phyloP scores from a whole-genome alignment of 2,113 vertebrate species.

The Lanius ludovicianus region DNA sequence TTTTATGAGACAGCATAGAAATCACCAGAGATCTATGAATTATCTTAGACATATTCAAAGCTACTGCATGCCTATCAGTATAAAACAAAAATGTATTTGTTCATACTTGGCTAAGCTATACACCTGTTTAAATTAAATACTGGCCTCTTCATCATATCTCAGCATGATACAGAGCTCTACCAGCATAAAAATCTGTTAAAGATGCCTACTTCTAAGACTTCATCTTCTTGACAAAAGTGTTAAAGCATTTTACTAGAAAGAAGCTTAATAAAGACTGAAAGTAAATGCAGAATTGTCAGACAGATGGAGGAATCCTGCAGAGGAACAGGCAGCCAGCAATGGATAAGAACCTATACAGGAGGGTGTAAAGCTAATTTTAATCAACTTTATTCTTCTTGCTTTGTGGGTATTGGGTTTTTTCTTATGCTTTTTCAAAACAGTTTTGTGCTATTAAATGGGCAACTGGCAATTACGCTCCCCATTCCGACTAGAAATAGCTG shows the following conservation, averaged over 20 bases:
- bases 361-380: slow-evolving; percentile 4
- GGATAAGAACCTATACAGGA: background rate
- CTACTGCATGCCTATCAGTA: background rate
- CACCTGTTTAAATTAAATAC: background rate
- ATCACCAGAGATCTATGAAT: background rate
- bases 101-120: background rate
- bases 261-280: slow-evolving; percentile 21
- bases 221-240: background rate
- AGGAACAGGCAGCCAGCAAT: background rate
- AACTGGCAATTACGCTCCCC: slow-evolving; percentile 7
- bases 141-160: background rate
- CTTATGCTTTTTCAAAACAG: background rate
- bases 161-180: background rate
- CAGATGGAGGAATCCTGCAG: background rate
- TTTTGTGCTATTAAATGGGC: background rate
- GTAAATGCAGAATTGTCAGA: background rate
- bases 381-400: background rate
- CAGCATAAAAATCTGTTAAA: background rate
- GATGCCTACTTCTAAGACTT: background rate
- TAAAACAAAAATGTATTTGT: background rate
- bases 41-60: background rate
- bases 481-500: background rate
- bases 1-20: background rate
- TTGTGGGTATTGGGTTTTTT: background rate
- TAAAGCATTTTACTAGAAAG: slow-evolving; percentile 2